Percentiles rank a stretch among this genome's conserved stretches.
Conservation (phyloP, 2,888 invertebrate species). For the Cheilosia vernalis region DNA sequence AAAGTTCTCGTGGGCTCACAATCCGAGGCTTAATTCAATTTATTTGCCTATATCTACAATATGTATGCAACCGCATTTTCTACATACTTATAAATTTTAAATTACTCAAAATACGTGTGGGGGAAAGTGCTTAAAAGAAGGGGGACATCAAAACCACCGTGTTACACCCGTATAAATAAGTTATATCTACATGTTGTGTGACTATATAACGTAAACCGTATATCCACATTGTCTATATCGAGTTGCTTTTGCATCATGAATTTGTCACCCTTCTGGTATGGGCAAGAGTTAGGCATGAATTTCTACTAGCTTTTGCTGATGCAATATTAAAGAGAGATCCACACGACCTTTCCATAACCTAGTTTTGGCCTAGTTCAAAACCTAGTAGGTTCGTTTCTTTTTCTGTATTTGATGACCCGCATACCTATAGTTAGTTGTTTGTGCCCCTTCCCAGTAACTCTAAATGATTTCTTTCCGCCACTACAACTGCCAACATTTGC, state of each 20-base stretch:
- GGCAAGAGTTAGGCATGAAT: not conserved
- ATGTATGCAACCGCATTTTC: not conserved
- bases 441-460: too few relatives aligned
- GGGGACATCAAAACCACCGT: constrained; percentile 10
- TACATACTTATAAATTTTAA: not conserved
- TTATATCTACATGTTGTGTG: not conserved
- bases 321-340: constrained; percentile 10
- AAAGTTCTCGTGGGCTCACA: too few relatives aligned
- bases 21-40: too few relatives aligned
- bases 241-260: not conserved
- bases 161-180: not conserved
- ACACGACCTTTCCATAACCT: not conserved
- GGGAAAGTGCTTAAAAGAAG: not conserved
- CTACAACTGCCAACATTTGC: too few relatives aligned
- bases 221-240: not conserved
- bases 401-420: not conserved
- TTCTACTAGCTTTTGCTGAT: not conserved
- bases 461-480: too few relatives aligned
- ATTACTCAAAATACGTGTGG: not conserved
- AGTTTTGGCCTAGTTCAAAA: not conserved
- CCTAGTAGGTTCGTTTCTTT: not conserved
- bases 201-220: not conserved
- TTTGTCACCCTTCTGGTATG: constrained; percentile 1
- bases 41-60: not conserved
- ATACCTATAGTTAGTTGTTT: too few relatives aligned